A percentile compares a stretch with the other conserved stretches of the same genome.
phyloP scores from a whole-genome alignment of 2,113 vertebrate genomes.

The Climacteris rufus region DNA sequence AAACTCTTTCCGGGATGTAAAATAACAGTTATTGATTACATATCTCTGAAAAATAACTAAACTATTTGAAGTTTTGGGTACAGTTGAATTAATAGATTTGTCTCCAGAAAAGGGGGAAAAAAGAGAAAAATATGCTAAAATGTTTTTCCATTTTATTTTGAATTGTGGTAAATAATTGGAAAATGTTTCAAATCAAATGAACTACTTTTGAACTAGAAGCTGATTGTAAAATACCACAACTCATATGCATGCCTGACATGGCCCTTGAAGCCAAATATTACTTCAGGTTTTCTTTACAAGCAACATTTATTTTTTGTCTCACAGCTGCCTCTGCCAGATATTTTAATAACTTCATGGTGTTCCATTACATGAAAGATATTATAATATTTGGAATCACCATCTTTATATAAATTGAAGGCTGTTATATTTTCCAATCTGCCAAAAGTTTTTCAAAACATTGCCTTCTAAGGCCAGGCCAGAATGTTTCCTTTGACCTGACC shows the following conservation, averaged over 20 bases:
- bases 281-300: not conserved
- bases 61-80: not conserved
- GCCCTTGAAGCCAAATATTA: not conserved
- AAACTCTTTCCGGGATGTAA: not conserved
- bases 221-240: not conserved
- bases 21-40: not conserved
- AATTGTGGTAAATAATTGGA: not conserved
- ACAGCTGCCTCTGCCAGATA: not conserved
- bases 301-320: not conserved
- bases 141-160: not conserved
- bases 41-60: not conserved
- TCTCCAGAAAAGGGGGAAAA: not conserved
- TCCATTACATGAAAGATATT: not conserved
- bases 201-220: not conserved
- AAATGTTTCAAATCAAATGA: not conserved
- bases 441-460: not conserved
- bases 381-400: not conserved
- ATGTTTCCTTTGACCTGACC: not conserved
- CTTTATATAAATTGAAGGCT: not conserved
- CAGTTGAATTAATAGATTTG: not conserved
- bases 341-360: not conserved
- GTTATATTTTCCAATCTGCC: not conserved
- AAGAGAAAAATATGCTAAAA: not conserved
- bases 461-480: not conserved
- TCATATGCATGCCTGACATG: fast-evolving